A percentile compares a stretch with the other conserved stretches of the same genome.
phyloP scores from a whole-genome alignment of 2,113 vertebrate genomes.

The Notothenia rossii region DNA sequence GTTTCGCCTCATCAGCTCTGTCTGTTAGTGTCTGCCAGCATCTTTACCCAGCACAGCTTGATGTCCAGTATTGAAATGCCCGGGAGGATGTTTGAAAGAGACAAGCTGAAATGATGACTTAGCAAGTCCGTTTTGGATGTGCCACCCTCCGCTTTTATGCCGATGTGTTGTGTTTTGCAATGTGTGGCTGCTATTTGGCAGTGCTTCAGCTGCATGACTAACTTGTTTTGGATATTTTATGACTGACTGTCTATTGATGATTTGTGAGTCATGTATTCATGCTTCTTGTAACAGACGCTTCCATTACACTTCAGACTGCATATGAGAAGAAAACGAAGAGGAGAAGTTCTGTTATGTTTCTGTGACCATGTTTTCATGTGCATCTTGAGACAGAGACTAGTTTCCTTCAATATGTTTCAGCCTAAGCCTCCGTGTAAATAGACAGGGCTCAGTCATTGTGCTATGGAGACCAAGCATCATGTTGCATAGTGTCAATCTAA shows the following conservation, averaged over 20 bases:
- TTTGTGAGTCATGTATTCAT: conserved; percentile 18
- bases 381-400: background rate
- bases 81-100: conserved; percentile 11
- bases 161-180: conserved; percentile 12
- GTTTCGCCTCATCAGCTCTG: conserved; percentile 43
- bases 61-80: conserved; percentile 13
- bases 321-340: background rate
- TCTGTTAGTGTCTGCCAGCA: conserved; percentile 26
- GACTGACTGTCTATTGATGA: background rate
- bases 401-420: conserved; percentile 27
- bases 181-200: conserved; percentile 9
- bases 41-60: conserved; percentile 21
- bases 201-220: conserved; percentile 1
- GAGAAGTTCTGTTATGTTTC: background rate
- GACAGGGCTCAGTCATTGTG: background rate
- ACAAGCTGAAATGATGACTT: conserved; percentile 4
- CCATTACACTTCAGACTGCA: background rate
- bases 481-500: background rate
- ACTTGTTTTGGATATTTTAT: background rate
- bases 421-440: conserved; percentile 4
- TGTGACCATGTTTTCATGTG: conserved; percentile 23
- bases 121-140: background rate
- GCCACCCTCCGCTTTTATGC: background rate
- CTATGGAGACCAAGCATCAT: background rate
- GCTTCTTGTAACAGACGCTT: background rate